Conservation (phyloP, 2,797 vertebrate genomes). For the Kryptopterus vitreolus region DNA sequence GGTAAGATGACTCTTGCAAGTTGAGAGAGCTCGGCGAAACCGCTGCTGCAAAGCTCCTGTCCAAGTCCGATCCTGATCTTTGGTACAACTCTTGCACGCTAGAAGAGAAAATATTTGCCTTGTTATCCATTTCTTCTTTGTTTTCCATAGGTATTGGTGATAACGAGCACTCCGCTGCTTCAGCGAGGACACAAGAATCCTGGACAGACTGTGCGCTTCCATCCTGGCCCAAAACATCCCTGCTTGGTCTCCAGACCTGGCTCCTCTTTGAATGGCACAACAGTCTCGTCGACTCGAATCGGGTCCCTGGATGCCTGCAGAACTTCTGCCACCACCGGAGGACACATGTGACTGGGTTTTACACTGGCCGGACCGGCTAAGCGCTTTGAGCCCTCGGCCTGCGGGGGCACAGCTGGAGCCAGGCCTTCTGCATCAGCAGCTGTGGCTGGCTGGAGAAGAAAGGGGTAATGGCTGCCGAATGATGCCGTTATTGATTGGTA, state of each 20-base stretch:
- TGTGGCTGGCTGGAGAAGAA: conserved; percentile 78
- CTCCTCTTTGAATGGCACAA: conserved; percentile 78
- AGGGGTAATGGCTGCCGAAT: conserved; percentile 84
- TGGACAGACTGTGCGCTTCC: conserved; percentile 64
- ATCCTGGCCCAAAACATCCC: conserved; percentile 61
- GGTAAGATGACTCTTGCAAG: conserved; percentile 54
- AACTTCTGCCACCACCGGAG: conserved; percentile 73
- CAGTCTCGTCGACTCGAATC: conserved; percentile 67
- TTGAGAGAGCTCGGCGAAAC: conserved; percentile 60
- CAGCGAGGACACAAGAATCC: conserved; percentile 45
- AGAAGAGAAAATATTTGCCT: conserved; percentile 64
- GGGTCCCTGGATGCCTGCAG: conserved; percentile 61
- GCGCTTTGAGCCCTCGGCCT: conserved; percentile 71
- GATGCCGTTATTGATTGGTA: conserved; percentile 86
- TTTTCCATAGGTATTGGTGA: conserved; percentile 51
- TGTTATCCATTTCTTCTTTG: conserved; percentile 62
- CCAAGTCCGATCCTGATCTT: conserved; percentile 61
- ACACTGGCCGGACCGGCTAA: conserved; percentile 75
- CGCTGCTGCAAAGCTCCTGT: conserved; percentile 66
- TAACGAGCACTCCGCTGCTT: conserved; percentile 34
- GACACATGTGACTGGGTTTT: conserved; percentile 79
- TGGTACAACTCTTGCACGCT: conserved; percentile 70
- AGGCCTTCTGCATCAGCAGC: conserved; percentile 78
- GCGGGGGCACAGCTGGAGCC: conserved; percentile 72
- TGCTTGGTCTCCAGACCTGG: conserved; percentile 74